phyloP scores from a whole-genome alignment of 2,113 vertebrate species.

The Lanius ludovicianus region DNA sequence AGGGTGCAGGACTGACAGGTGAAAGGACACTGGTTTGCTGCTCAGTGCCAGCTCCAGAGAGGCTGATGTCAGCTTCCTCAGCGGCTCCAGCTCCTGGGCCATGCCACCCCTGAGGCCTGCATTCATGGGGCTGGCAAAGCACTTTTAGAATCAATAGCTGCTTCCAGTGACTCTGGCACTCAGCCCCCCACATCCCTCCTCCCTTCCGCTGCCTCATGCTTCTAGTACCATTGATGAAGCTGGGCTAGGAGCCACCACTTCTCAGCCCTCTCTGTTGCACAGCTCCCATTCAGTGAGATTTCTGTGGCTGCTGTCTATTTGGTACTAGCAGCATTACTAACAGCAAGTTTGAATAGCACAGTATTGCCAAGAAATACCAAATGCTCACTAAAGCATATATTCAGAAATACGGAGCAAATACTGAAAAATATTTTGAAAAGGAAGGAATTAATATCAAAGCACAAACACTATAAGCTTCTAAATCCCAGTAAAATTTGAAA shows the following conservation, averaged over 20 bases:
- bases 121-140: background rate
- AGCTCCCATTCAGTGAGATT: background rate
- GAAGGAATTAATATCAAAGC: background rate
- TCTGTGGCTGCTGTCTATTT: background rate
- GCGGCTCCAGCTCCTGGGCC: background rate
- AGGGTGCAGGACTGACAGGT: background rate
- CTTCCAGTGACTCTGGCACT: background rate
- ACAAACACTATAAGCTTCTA: background rate
- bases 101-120: fast-evolving
- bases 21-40: background rate
- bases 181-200: background rate
- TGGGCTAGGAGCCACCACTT: conserved; percentile 19
- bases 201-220: background rate
- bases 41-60: background rate
- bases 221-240: background rate
- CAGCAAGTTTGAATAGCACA: background rate
- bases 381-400: background rate
- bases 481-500: background rate
- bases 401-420: background rate
- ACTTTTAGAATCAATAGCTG: background rate
- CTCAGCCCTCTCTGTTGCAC: background rate
- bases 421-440: background rate
- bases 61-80: background rate
- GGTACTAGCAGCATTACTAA: background rate
- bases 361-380: background rate